phyloP scores from a whole-genome alignment of 2,888 invertebrate genomes.

The Caenorhabditis sinica region DNA sequence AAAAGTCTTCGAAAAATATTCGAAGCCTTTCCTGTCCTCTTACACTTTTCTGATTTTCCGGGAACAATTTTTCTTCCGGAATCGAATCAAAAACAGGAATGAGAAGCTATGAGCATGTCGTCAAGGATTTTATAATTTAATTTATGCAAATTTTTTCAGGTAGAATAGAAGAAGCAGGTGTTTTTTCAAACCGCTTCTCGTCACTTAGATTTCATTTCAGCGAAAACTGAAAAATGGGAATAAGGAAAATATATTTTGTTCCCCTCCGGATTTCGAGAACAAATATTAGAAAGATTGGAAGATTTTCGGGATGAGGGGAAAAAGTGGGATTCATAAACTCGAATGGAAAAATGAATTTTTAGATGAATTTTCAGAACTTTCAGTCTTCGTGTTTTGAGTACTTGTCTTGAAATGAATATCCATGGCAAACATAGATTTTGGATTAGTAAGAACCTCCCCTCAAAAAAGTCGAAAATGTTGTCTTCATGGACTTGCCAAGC shows the following conservation, averaged over 20 bases:
- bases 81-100: not conserved
- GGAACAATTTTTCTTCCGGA: slow-evolving; percentile 14
- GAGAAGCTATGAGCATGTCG: slow-evolving; percentile 13
- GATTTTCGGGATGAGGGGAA: not conserved
- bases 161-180: slow-evolving; percentile 11
- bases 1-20: not conserved
- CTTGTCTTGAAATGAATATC: not conserved
- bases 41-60: not conserved
- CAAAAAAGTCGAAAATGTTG: not conserved
- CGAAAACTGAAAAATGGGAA: not conserved
- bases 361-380: not conserved
- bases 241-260: not conserved
- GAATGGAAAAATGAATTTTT: not conserved
- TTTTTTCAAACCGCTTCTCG: not conserved
- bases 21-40: not conserved
- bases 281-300: not conserved
- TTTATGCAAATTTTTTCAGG: slow-evolving; percentile 37
- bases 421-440: not conserved
- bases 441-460: not conserved
- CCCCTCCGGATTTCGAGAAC: too few relatives aligned
- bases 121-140: slow-evolving; percentile 29
- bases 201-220: not conserved
- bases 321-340: not conserved
- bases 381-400: too few relatives aligned
- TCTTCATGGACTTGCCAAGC: slow-evolving; percentile 15